A percentile compares a stretch with the other conserved stretches of the same genome.
Evolutionary conservation across 2,113 vertebrate species (phyloP).

Genomic region (Paramormyrops kingsleyae): DNA sequence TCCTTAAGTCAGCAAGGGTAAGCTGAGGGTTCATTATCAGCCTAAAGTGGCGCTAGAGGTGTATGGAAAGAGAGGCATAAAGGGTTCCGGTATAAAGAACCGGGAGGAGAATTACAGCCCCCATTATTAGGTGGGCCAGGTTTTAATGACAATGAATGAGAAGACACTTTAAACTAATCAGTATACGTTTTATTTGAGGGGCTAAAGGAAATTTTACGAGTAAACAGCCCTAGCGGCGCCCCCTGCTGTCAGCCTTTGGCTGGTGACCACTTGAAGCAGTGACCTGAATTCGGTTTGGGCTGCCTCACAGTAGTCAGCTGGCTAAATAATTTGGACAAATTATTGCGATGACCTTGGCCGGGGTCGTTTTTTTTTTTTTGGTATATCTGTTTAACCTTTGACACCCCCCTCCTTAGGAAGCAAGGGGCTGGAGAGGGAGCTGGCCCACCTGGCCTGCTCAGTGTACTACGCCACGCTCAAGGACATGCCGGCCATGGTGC

Average conservation of each 20-base stretch:
- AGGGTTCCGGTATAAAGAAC: too few species aligned
- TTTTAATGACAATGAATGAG: background rate
- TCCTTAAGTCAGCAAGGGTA: background rate
- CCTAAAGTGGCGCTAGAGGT: background rate
- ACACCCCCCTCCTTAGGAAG: conserved; percentile 53
- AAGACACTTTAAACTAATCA: background rate
- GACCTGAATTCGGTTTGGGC: background rate
- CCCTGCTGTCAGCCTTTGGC: background rate
- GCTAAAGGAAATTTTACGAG: background rate
- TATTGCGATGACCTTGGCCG: background rate
- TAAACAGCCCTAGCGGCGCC: background rate
- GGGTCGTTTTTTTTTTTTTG: background rate
- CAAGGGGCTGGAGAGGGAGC: conserved; percentile 65
- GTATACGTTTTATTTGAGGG: background rate
- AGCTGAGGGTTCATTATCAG: background rate
- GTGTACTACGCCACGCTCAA: conserved; percentile 88
- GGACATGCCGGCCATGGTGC: conserved; percentile 92
- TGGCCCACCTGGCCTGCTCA: conserved; percentile 85
- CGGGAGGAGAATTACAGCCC: too few species aligned
- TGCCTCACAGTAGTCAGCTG: background rate
- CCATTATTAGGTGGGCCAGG: background rate
- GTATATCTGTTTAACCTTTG: background rate
- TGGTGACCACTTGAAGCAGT: background rate
- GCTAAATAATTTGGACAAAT: background rate
- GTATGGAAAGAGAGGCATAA: background rate